Evolutionary conservation across 2,888 invertebrate genomes (phyloP).

Genomic region (Stenchaetothrips biformis): DNA sequence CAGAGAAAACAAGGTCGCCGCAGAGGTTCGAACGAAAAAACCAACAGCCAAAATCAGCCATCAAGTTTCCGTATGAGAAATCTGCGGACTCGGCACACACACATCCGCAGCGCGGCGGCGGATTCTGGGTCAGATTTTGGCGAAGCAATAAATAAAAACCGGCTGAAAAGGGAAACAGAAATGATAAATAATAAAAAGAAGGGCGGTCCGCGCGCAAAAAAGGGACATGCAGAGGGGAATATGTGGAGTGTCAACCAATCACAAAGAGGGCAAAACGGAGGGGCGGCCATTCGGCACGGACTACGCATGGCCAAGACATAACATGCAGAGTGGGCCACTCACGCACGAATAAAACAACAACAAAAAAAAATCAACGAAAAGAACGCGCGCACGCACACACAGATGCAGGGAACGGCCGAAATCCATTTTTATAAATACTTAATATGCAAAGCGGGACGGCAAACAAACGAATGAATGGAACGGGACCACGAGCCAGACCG

Average conservation of each 20-base stretch:
- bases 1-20: background rate
- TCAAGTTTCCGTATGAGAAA: too few relatives aligned
- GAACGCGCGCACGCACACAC: background rate
- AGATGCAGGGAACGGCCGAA: conserved; percentile 20
- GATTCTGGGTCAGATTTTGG: too few relatives aligned
- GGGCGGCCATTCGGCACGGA: background rate
- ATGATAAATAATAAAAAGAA: too few relatives aligned
- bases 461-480: conserved; percentile 24
- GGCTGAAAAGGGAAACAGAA: too few relatives aligned
- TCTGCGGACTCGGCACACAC: too few relatives aligned
- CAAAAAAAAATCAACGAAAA: too few relatives aligned
- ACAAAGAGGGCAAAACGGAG: background rate
- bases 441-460: conserved; percentile 18
- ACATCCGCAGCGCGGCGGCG: too few relatives aligned
- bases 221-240: background rate
- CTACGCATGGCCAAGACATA: background rate
- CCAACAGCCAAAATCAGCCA: too few relatives aligned
- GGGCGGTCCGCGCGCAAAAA: too few relatives aligned
- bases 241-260: conserved; percentile 1
- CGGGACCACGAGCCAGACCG: background rate
- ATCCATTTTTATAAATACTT: conserved; percentile 25
- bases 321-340: background rate
- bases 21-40: too few relatives aligned
- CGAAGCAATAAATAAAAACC: too few relatives aligned
- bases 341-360: background rate